phyloP scores from a whole-genome alignment of 1,140 invertebrate species.

The Ostrea edulis region DNA sequence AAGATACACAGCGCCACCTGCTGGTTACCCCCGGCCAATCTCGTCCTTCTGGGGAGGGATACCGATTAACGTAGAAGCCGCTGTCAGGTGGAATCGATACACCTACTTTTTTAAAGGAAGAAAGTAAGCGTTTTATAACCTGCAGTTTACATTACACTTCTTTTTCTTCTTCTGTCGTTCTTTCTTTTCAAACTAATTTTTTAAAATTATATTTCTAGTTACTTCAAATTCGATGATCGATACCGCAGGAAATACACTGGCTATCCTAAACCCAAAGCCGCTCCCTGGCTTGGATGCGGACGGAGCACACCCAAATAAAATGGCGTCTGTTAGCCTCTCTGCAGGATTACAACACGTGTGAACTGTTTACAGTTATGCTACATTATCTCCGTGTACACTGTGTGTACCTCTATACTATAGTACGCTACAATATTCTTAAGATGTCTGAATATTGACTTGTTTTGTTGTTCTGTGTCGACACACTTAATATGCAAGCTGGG shows the following conservation, averaged over 20 bases:
- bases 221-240: conserved; percentile 60
- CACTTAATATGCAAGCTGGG: no score
- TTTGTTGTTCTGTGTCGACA: no score
- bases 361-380: background rate
- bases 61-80: conserved; percentile 59
- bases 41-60: conserved; percentile 50
- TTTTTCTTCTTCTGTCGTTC: background rate
- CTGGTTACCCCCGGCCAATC: conserved; percentile 60
- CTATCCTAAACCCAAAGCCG: conserved; percentile 60
- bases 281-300: conserved; percentile 64
- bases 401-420: background rate
- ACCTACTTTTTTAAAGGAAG: conserved; percentile 64
- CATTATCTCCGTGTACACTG: background rate
- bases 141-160: background rate
- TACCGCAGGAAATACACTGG: conserved; percentile 46
- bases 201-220: conserved; percentile 52
- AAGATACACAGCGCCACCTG: conserved; percentile 53
- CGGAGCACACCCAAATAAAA: conserved; percentile 56
- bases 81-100: conserved; percentile 53
- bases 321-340: background rate
- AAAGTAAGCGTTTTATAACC: conserved; percentile 53
- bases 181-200: background rate
- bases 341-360: background rate
- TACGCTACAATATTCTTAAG: no score
- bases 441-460: no score